Base-by-base conservation (phyloP, 2,113 vertebrate genomes). In the Balaenoptera acutorostrata region DNA sequence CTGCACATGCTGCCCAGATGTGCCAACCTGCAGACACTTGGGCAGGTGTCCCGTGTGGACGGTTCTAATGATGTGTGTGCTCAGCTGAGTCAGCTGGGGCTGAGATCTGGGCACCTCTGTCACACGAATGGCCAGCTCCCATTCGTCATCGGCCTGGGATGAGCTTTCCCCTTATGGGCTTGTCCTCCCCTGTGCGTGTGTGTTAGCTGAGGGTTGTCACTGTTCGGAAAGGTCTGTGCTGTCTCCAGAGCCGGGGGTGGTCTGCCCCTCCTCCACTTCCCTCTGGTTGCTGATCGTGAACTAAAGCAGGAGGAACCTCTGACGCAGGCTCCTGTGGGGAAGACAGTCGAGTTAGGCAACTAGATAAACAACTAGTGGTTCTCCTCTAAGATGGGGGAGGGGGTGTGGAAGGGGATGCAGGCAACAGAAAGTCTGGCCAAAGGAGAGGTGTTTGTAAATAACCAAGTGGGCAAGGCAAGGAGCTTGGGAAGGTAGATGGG, bases 51-150 rank as follows among this genome's bases (percentile, higher is more conserved):
- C 29, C 69, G 64, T 25, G 29, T 27, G 82, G 33, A 41, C 57
- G 23, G 52, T 13, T 74, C 46, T 61, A 74, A 93, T 84, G 83
- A 88, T 71, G 64, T 46, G 9, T 77, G 44, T 27, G 66, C 61
- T 83, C 44, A 55, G 31, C 72, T 83, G 75, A 94, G 64, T 46
- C 83, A 91, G 59, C 89, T 15, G 2, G 25, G 36, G 31, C 89
- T 92, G 89, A 89, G 96, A 49, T 71, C 63, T 61, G 25, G 44
- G 57, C 57, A 84, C 84, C 74, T 90, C 86, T 93, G 89, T 59
- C 93, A 92, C 55, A 72, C 36, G 80, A 64, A 75, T 44, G 31
- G 63, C 36, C 57, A 84, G 39, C 33, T 86, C 83, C 75, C 63
- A 88, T 85, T 81, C 20, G 44, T 80, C 75, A 86, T 74, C 49